Conservation (phyloP, 2,113 vertebrate genomes). For the Podocnemis expansa region DNA sequence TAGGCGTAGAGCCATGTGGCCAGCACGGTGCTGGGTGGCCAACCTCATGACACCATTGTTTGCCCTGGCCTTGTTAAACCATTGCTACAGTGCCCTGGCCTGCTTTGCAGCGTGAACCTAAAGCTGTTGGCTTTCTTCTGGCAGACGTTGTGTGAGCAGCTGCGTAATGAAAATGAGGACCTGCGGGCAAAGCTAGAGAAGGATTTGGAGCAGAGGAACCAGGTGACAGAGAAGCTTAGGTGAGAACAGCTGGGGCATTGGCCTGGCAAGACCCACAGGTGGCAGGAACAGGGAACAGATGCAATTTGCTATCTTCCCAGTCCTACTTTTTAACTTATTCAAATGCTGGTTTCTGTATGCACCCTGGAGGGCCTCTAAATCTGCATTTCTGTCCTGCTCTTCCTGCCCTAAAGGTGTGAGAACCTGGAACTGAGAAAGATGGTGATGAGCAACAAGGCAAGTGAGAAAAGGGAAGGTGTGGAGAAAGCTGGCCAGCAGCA, state of each 20-base stretch:
- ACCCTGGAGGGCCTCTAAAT: neutral
- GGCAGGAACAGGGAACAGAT: neutral
- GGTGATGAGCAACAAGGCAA: conserved; percentile 80
- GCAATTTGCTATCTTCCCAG: neutral
- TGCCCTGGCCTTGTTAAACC: neutral
- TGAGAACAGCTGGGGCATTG: conserved; percentile 41
- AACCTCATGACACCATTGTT: too few species aligned
- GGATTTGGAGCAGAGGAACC: conserved; percentile 92
- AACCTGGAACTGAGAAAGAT: conserved; percentile 93
- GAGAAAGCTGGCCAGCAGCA: conserved; percentile 83
- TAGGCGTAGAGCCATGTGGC: neutral
- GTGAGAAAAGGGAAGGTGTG: conserved; percentile 63
- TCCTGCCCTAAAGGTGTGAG: conserved; percentile 81
- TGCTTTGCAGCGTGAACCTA: neutral
- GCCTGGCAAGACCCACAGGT: neutral
- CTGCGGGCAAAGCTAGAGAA: conserved; percentile 93
- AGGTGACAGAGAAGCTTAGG: conserved; percentile 91
- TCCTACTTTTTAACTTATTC: neutral
- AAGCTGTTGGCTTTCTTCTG: neutral
- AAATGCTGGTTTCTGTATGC: neutral
- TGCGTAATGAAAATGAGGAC: conserved; percentile 94
- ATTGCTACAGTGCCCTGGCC: neutral
- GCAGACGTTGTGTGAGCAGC: conserved; percentile 93
- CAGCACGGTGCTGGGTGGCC: neutral
- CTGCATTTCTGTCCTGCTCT: conserved; percentile 2